Evolutionary conservation across 2,113 vertebrate genomes (phyloP), one percentile per base, ranked within the genome.

Genomic region (Nerophis ophidion): DNA sequence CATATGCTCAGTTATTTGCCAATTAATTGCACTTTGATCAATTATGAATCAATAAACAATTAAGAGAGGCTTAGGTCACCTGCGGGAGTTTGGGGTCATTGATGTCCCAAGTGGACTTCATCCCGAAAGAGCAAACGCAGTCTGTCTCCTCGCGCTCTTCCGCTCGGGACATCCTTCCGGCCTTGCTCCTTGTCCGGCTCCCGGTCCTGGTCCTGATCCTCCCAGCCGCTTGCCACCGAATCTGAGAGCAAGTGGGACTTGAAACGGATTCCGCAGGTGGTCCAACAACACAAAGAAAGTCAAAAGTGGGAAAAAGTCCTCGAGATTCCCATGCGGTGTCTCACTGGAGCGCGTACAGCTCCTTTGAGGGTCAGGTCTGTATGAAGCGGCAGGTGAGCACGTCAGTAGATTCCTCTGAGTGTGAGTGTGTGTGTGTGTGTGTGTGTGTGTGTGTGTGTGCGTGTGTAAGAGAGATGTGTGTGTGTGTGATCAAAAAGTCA

Each of bases 21-120:
- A 44, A 9, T 44, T 12, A 10, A 11, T 44, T 16, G 47, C 14
- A 8, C n/a, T 48, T 16, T 48, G 47, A 3, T 48, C 47, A 48
- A 16, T n/a, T 8, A 1, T 9, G 16, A 48, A 16, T 48, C 15
- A 48, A 15, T 48, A 48, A 48, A 15, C 8, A 8, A 48, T 52
- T 34, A 52, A 1, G 8, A 13, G 5, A 13, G 5, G 8, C 7
- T 5, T 5, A 48, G 9, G 34, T 16, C 10, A 98, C 97, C 94
- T 94, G 95, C 0, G 97, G 97, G 53, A 98, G 88, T 64, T 95
- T 94, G 1, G 94, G 94, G 48, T 96, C 96, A 63, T 99, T 98
- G 81, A 98, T 98, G 60, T 99, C 97, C 97, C 97, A 99, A 2
- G 88, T 92, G 58, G 94, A 80, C 86, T 93, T 93, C 94, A 96